Evolutionary conservation across 2,888 invertebrate genomes (phyloP).

Genomic region (Ypsolopha sequella): DNA sequence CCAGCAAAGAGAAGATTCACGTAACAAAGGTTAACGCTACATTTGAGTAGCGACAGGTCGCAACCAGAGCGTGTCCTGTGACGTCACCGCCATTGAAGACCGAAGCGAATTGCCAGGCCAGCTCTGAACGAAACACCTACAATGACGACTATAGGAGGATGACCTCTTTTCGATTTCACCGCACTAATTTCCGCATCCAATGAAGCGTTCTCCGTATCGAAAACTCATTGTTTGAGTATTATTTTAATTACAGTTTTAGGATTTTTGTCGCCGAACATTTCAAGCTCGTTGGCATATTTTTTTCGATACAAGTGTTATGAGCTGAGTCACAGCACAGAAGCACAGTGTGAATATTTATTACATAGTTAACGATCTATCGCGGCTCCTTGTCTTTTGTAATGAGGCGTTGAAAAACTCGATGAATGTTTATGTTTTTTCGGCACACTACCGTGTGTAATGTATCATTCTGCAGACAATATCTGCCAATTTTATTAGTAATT

Average conservation of each 20-base stretch:
- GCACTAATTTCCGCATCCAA: conserved; percentile 2
- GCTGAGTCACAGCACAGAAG: background rate
- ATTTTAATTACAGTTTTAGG: background rate
- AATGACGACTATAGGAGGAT: background rate
- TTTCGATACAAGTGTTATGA: too few species aligned
- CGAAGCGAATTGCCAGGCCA: conserved; percentile 12
- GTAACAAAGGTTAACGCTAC: conserved; percentile 27
- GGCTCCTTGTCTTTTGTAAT: background rate
- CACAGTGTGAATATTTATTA: background rate
- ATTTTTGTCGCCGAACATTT: too few species aligned
- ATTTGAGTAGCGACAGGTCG: conserved; percentile 39
- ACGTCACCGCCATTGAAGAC: conserved; percentile 41
- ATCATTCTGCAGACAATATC: background rate
- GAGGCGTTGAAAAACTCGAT: background rate
- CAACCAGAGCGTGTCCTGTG: conserved; percentile 47
- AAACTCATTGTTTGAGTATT: too few species aligned
- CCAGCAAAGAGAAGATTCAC: background rate
- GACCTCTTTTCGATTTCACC: conserved; percentile 1
- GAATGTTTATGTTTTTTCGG: background rate
- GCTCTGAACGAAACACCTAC: conserved; percentile 1
- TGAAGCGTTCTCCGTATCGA: background rate
- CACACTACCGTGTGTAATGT: background rate
- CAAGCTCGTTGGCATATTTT: too few species aligned
- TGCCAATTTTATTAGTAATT: background rate
- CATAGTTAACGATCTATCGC: background rate